phyloP scores from a whole-genome alignment of 2,797 vertebrate genomes.

The Halcyon smyrnensis region DNA sequence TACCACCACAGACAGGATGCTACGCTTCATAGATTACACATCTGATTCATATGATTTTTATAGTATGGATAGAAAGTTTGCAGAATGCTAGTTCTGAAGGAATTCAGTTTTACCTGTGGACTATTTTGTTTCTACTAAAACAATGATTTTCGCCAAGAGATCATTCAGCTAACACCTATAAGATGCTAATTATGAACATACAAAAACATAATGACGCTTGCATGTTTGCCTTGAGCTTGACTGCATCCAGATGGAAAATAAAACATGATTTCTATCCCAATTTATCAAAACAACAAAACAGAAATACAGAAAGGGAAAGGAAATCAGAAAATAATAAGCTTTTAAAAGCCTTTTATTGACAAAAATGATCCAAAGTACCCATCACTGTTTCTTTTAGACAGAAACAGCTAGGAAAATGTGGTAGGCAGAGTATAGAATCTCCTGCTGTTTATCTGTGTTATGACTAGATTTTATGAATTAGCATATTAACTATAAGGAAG shows the following conservation, averaged over 20 bases:
- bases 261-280: background rate
- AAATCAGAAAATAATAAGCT: background rate
- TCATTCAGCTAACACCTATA: background rate
- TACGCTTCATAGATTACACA: background rate
- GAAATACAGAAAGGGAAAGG: background rate
- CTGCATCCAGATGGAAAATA: background rate
- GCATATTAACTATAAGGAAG: background rate
- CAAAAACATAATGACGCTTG: background rate
- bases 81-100: background rate
- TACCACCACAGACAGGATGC: background rate
- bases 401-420: background rate
- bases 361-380: background rate
- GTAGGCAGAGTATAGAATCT: background rate
- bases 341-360: background rate
- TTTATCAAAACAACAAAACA: background rate
- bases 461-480: background rate
- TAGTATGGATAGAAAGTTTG: background rate
- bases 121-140: conserved; percentile 14
- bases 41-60: background rate
- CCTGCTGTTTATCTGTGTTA: background rate
- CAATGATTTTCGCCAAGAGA: background rate
- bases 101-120: background rate
- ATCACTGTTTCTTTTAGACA: background rate
- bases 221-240: background rate
- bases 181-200: background rate